Conservation (phyloP, 1,140 invertebrate species). For the Spodoptera litura region DNA sequence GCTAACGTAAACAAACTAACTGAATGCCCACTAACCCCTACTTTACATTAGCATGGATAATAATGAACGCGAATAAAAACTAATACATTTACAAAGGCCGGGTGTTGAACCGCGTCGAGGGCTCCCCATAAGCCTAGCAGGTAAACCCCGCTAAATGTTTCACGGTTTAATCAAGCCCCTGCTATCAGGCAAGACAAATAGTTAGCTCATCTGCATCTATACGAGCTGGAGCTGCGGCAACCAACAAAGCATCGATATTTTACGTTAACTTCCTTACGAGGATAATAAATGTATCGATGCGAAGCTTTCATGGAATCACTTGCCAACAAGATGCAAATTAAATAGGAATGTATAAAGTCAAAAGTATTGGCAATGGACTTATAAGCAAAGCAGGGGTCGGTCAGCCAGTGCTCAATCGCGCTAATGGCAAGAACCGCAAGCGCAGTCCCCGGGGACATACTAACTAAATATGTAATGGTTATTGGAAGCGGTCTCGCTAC, state of each 20-base stretch:
- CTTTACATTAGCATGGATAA: constrained; percentile 24
- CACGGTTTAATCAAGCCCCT: constrained; percentile 83
- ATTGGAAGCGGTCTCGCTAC: constrained; percentile 66
- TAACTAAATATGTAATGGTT: constrained; percentile 80
- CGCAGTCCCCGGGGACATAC: constrained; percentile 71
- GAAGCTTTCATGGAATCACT: constrained; percentile 26
- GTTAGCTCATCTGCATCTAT: constrained; percentile 84
- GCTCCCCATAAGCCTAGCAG: constrained; percentile 58
- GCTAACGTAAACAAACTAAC: constrained; percentile 38
- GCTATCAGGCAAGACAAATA: constrained; percentile 84
- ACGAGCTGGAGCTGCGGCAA: constrained; percentile 74
- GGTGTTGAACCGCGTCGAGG: constrained; percentile 32
- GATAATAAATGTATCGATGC: constrained; percentile 41
- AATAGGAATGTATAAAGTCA: constrained; percentile 4
- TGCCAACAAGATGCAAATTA: neutral
- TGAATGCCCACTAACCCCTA: constrained; percentile 14
- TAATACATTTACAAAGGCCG: constrained; percentile 40
- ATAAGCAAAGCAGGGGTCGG: constrained; percentile 51
- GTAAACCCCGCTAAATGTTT: constrained; percentile 79
- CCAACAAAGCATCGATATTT: constrained; percentile 63
- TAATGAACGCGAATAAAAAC: constrained; percentile 30
- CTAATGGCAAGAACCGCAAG: constrained; percentile 80
- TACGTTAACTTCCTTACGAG: constrained; percentile 52
- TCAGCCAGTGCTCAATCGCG: constrained; percentile 72
- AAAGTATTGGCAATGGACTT: constrained; percentile 32